Percentiles rank a stretch among this genome's conserved stretches.
Conservation (phyloP, 1,140 invertebrate genomes). For the Drosophila micromelanica region DNA sequence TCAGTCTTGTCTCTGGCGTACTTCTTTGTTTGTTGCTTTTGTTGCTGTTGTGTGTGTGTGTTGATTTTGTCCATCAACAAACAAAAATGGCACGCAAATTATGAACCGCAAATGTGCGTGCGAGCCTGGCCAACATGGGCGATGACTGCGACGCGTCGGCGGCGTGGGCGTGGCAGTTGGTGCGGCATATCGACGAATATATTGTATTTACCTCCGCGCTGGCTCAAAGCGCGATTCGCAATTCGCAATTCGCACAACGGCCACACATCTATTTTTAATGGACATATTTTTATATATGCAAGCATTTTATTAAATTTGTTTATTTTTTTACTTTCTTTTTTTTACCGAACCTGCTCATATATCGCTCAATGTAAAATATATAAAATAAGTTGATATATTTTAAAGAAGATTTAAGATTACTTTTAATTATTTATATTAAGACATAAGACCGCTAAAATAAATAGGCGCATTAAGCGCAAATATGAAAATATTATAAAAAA, state of each 20-base stretch:
- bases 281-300: constrained; percentile 60
- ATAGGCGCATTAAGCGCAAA: neutral
- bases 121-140: constrained; percentile 18
- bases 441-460: neutral
- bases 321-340: constrained; percentile 28
- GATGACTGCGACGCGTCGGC: neutral
- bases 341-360: neutral
- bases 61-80: constrained; percentile 82
- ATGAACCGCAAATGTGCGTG: constrained; percentile 81
- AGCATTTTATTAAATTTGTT: constrained; percentile 24
- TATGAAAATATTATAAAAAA: too few species aligned
- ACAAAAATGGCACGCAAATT: constrained; percentile 79
- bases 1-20: neutral
- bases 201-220: neutral
- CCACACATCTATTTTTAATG: constrained; percentile 78
- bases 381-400: neutral
- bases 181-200: constrained; percentile 41
- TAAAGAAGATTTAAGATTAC: neutral
- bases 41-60: constrained; percentile 50
- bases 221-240: constrained; percentile 34
- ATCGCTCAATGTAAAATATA: neutral
- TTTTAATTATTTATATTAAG: neutral
- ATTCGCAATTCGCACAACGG: constrained; percentile 42
- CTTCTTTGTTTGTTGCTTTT: constrained; percentile 14
- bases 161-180: constrained; percentile 36